Conservation (phyloP, 2,113 vertebrate species). For the Abramis brama region DNA sequence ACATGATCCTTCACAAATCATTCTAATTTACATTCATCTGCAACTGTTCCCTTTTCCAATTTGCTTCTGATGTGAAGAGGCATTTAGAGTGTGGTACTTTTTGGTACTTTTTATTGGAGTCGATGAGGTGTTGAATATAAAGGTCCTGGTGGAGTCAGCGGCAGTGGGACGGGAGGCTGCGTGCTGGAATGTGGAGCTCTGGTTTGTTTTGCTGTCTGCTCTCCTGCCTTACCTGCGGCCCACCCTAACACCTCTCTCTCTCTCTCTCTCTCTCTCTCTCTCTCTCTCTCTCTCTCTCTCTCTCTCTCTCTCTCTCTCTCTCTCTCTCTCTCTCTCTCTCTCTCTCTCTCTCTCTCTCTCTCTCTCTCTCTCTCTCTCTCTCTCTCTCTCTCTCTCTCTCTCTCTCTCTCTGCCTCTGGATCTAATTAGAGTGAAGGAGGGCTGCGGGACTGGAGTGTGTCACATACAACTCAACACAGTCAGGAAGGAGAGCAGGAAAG, state of each 20-base stretch:
- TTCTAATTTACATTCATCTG: neutral
- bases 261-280: conserved; percentile 55
- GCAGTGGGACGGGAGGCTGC: conserved; percentile 58
- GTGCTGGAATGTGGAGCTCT: conserved; percentile 77
- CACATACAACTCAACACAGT: conserved; percentile 75
- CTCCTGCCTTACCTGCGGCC: conserved; percentile 76
- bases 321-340: conserved; percentile 4
- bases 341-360: conserved; percentile 29
- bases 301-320: conserved; percentile 63
- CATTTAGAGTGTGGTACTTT: neutral
- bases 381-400: neutral
- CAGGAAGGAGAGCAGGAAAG: conserved; percentile 21
- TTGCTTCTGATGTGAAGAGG: neutral
- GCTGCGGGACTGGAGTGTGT: conserved; percentile 70
- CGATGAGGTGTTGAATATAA: conserved; percentile 59
- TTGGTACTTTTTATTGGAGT: neutral
- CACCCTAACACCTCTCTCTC: conserved; percentile 66
- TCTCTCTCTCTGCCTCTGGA: conserved; percentile 62
- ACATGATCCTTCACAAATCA: neutral
- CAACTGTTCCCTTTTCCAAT: neutral
- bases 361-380: conserved; percentile 68
- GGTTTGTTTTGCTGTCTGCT: conserved; percentile 73
- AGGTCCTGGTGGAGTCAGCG: conserved; percentile 44
- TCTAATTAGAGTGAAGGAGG: conserved; percentile 76
- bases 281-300: conserved; percentile 47